Evolutionary conservation across 2,888 invertebrate genomes (phyloP).

Genomic region (Phaonia tiefii): DNA sequence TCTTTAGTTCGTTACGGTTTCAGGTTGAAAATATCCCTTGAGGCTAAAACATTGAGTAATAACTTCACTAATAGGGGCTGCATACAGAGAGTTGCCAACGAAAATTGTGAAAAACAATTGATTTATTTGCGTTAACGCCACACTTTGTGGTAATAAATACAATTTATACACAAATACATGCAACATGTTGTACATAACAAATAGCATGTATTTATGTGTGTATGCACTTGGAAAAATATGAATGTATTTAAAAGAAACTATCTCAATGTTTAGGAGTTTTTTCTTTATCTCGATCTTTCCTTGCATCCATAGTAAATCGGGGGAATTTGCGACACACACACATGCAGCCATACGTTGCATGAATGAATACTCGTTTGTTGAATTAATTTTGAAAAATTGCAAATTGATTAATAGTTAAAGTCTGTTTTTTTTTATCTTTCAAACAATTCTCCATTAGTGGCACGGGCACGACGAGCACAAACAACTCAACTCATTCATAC

Average conservation of each 20-base stretch:
- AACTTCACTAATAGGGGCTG: slow-evolving; percentile 62
- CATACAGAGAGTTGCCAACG: slow-evolving; percentile 35
- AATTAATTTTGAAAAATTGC: slow-evolving; percentile 66
- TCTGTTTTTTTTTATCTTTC: slow-evolving; percentile 33
- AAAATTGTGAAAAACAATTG: slow-evolving; percentile 49
- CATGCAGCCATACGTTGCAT: no score
- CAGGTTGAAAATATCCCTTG: slow-evolving; percentile 40
- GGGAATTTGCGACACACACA: slow-evolving; percentile 13
- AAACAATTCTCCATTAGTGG: slow-evolving; percentile 53
- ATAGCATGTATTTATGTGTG: neutral
- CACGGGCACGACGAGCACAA: slow-evolving; percentile 13
- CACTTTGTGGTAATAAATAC: slow-evolving; percentile 49
- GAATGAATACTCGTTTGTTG: slow-evolving; percentile 63
- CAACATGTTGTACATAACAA: neutral
- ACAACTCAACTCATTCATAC: slow-evolving; percentile 44
- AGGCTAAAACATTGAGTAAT: slow-evolving; percentile 65
- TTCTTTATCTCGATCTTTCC: slow-evolving; percentile 18
- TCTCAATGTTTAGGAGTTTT: neutral
- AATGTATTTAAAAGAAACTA: slow-evolving; percentile 1
- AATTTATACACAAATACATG: slow-evolving; percentile 10
- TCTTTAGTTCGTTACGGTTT: slow-evolving; percentile 29
- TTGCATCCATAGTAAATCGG: slow-evolving; percentile 10
- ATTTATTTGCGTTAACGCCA: slow-evolving; percentile 64
- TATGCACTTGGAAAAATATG: neutral
- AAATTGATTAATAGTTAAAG: slow-evolving; percentile 64